phyloP scores from a whole-genome alignment of 1,140 invertebrate genomes.

The Reticulitermes speratus region DNA sequence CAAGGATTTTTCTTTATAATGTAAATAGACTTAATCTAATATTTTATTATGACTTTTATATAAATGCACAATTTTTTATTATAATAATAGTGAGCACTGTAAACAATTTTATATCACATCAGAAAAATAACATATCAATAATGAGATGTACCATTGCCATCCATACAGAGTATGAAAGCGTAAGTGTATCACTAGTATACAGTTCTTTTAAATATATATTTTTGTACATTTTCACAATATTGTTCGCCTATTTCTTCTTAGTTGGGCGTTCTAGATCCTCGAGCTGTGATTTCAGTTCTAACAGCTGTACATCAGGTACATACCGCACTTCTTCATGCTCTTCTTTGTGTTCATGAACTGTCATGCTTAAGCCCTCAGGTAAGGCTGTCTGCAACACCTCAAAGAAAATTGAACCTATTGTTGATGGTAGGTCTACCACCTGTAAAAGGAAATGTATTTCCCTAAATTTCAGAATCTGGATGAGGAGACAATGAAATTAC shows the following conservation, averaged over 20 bases:
- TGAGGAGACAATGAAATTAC: too few relatives aligned
- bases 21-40: background rate
- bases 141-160: background rate
- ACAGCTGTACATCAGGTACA: slow-evolving; percentile 74
- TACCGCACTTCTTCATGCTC: slow-evolving; percentile 66
- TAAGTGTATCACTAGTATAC: background rate
- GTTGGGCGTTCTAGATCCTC: slow-evolving; percentile 1
- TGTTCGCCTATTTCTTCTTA: slow-evolving; percentile 15
- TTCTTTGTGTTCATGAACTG: slow-evolving; percentile 58
- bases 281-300: slow-evolving; percentile 65
- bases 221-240: background rate
- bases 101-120: background rate
- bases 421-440: slow-evolving; percentile 59
- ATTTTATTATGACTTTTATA: background rate
- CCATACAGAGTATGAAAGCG: background rate
- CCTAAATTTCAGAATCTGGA: too few relatives aligned
- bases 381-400: slow-evolving; percentile 67
- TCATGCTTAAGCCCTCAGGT: slow-evolving; percentile 72
- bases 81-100: background rate
- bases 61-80: background rate
- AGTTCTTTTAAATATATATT: background rate
- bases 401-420: slow-evolving; percentile 60
- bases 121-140: background rate
- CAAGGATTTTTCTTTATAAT: background rate
- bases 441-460: slow-evolving; percentile 38